Evolutionary conservation across 2,888 invertebrate species (phyloP), one percentile per base, ranked within the genome.

Genomic region (Acanthoscelides obtectus): DNA sequence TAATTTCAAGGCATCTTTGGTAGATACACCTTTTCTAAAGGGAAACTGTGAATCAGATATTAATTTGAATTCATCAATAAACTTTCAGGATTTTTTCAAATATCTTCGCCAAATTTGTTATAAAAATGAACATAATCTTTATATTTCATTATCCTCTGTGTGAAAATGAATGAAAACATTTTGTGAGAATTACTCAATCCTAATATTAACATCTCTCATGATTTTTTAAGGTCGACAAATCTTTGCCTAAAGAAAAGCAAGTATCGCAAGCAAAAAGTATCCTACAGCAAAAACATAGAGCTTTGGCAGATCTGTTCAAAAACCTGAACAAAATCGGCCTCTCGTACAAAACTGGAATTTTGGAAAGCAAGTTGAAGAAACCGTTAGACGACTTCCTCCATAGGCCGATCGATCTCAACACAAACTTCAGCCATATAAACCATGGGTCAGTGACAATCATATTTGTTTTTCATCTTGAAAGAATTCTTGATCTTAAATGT

Each of bases 281-380:
- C 69, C 87, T 96, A 2, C 93, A 94, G 80, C 93, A 94, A 80
- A 97, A 97, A 83, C 91, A 94, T 27, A 92, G 94, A 85, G 92
- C 93, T 0, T 85, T 98, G 0, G 90, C 94, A 0, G 96, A 97
- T 84, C 87, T 98, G 67, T 98, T 97, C 84, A 95, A 94, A 83
- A 88, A 89, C 22, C 86, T 99, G 0, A 84, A 89, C 0, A 89
- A 89, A 72, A 87, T 94, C 76, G 96, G 97, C 0, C 83, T 97
- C 0, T 96, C 94, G 66, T 95, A 94, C 81, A 90, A 94, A 74
- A 90, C 91, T 0, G 98, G 98, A 0, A 86, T 94, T 6, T 86
- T 92, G 45, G 89, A 91, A 79, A 77, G 88, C 0, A 87, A 89
- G 3, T 82, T 89, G 0, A 82, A 84, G 66, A 83, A 86, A 2